A percentile compares a stretch with the other conserved stretches of the same genome.
phyloP scores from a whole-genome alignment of 23 tunicate genomes.

The Pegea sp. region DNA sequence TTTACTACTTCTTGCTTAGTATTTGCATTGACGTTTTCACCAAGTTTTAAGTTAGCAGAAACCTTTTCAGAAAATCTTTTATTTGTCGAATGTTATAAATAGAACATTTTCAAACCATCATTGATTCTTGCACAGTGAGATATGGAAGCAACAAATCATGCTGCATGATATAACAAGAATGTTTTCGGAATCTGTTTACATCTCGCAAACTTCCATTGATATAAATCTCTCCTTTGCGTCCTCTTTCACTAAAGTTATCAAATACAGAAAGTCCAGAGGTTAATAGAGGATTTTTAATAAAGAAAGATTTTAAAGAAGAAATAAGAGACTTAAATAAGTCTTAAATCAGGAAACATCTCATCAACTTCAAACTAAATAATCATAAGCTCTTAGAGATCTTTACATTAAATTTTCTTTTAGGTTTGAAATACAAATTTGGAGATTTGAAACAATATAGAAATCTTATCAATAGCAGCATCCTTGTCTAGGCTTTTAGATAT shows the following conservation, averaged over 20 bases:
- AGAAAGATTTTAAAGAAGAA: background rate
- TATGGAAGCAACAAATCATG: slow-evolving; percentile 90
- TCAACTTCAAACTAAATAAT: too few relatives aligned
- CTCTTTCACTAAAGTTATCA: slow-evolving; percentile 49
- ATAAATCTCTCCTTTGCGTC: slow-evolving; percentile 69
- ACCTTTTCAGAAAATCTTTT: too few relatives aligned
- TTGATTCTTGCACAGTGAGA: slow-evolving; percentile 86
- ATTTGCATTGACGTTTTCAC: slow-evolving; percentile 5
- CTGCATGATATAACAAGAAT: slow-evolving; percentile 98
- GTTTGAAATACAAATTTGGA: too few relatives aligned
- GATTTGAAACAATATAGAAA: background rate
- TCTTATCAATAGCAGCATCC: background rate
- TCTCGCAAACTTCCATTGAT: slow-evolving; percentile 64
- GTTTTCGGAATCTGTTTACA: slow-evolving; percentile 62
- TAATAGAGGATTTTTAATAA: too few relatives aligned
- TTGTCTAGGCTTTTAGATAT: background rate
- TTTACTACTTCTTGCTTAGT: slow-evolving; percentile 50
- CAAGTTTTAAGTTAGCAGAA: slow-evolving; percentile 82
- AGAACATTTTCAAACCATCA: too few relatives aligned
- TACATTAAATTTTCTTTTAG: too few relatives aligned
- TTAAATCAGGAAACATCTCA: background rate
- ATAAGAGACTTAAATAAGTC: background rate
- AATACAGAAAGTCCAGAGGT: too few relatives aligned
- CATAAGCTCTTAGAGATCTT: too few relatives aligned
- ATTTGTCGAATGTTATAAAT: too few relatives aligned